Evolutionary conservation across 2,888 invertebrate genomes (phyloP), one percentile per base, ranked within the genome.

Genomic region (Leucania comma): DNA sequence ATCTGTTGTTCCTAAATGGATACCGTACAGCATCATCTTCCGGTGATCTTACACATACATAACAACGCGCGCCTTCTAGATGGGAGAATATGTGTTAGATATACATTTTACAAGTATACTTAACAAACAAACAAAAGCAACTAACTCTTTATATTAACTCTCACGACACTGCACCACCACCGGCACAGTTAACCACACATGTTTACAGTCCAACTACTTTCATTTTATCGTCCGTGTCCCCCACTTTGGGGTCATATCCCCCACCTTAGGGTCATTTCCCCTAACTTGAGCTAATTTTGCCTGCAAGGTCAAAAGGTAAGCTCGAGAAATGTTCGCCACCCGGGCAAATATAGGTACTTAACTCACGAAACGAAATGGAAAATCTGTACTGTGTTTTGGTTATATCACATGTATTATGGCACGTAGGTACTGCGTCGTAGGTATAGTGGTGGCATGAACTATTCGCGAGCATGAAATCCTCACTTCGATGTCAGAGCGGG

Each of bases 251-350:
- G 42, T 42, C 42, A 42, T 42, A 42, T 42, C 42, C 42, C 42
- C 42, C 42, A 54, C 75, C 58, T 51, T 24, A 14, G 35, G 58
- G 68, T 51, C 59, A 65, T 51, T 61, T 32, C 10, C 20, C 42
- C 42, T 17, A 54, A 65, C 58, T 53, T 24, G 42, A 14, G 35
- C 68, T 56, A 54, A 65, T 51, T 61, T 32, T 12, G 5, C n/a
- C 42, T 22, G 32, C 48, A n/a, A 63, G 77, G 77, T 76, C 81
- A 51, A 76, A 74, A 76, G 76, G 76, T 76, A 76, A 81, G 48
- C 57, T 38, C 75, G 61, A 66, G 57, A 61, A 75, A 67, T 53
- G 50, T 53, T 62, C 38, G 59, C 53, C 35, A 59, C 26, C 63
- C 54, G 29, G 50, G 53, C 26, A 29, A 46, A 32, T 56, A 59